Evolutionary conservation across 2,113 vertebrate genomes (phyloP).

Genomic region (Barbus barbus): DNA sequence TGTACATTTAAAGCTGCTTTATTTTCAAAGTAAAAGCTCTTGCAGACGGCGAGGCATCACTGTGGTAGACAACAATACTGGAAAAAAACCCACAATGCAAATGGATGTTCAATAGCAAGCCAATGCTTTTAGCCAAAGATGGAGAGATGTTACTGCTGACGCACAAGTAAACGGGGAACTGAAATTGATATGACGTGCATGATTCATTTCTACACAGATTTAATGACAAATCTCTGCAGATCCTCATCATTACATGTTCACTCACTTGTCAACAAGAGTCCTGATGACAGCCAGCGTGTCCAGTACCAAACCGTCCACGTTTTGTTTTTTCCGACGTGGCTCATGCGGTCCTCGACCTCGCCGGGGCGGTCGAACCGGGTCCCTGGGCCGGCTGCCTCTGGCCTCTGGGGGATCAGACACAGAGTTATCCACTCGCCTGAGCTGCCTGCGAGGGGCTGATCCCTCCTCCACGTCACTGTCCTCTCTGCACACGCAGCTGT

Average conservation of each 20-base stretch:
- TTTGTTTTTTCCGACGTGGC: slow-evolving; percentile 95
- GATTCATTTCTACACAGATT: not conserved
- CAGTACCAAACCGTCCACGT: slow-evolving; percentile 94
- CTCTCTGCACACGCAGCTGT: slow-evolving; percentile 94
- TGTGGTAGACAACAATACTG: not conserved
- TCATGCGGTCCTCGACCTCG: slow-evolving; percentile 94
- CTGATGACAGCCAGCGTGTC: slow-evolving; percentile 97
- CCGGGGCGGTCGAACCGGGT: slow-evolving; percentile 91
- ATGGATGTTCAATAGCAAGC: not conserved
- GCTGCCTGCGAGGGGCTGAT: slow-evolving; percentile 74
- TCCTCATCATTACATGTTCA: slow-evolving; percentile 34
- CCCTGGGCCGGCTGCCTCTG: slow-evolving; percentile 84
- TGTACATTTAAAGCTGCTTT: not conserved
- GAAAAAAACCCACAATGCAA: not conserved
- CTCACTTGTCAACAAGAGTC: slow-evolving; percentile 99
- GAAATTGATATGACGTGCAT: slow-evolving; percentile 3
- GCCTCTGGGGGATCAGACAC: slow-evolving; percentile 69
- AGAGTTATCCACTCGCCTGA: slow-evolving; percentile 78
- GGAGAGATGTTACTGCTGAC: not conserved
- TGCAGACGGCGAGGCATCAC: not conserved
- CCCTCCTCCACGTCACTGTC: slow-evolving; percentile 91
- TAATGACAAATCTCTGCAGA: not conserved
- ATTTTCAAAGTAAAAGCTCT: not conserved
- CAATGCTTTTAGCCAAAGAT: slow-evolving; percentile 1
- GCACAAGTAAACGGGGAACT: not conserved